Evolutionary conservation across 1,140 invertebrate species (phyloP), one percentile per base, ranked within the genome.

Genomic region (Pseudomyrmex concolor): DNA sequence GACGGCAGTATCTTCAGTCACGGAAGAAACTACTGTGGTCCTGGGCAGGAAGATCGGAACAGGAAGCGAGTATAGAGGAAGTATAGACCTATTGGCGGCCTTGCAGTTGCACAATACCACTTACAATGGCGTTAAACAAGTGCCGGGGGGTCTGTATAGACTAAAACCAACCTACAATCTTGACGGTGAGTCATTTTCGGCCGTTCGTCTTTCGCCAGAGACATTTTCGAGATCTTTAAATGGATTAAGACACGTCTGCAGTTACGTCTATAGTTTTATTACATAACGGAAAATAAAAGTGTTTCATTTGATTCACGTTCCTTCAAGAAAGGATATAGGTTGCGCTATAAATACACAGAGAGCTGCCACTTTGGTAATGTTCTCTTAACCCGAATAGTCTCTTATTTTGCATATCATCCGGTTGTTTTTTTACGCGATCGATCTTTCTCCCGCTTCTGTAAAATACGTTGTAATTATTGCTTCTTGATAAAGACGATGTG

Each of bases 121-220:
- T 84, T 94, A 94, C 81, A 92, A 92, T 86, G 95, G 95, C 60
- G 94, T 96, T 80, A 94, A 93, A 64, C 92, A 95, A 87, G 95
- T 95, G 19, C 94, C 94, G 50, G 95, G 95, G 45, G 95, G 95
- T 73, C 93, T 95, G 74, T 93, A 95, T 88, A 94, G 94, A 86
- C 93, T 96, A 85, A 95, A 94, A 88, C 95, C 95, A 86, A 95
- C 95, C 76, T 94, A 96, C 92, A 95, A 95, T 91, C 93, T 95
- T 84, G 93, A 95, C 91, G 95, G 95, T 95, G 84, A 94, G 93
- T 90, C 54, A 54, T 77, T 77, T 78, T 70, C 15, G 51, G 1
- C 22, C 25, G 1, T 7, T 43, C 15, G 15, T 9, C 12, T 19
- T 17, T 76, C 62, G 13, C 22, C 12, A 22, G 7, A 54, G 13